Evolutionary conservation across 1,140 invertebrate species (phyloP).

Genomic region (Ceratosolen solmsi): DNA sequence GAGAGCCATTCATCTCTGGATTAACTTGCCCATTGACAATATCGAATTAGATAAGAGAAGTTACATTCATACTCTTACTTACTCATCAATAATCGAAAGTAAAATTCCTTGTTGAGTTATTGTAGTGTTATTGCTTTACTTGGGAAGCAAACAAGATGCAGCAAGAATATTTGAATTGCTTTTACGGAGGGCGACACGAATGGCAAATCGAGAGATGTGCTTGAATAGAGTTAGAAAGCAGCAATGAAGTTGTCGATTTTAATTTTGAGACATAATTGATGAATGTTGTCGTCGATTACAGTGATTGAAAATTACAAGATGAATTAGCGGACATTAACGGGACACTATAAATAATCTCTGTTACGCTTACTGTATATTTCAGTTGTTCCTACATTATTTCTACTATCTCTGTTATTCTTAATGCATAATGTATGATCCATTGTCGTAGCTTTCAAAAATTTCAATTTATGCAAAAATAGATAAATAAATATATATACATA

Average conservation of each 20-base stretch:
- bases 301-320: conserved; percentile 37
- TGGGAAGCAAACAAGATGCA: conserved; percentile 37
- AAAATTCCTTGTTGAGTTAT: conserved; percentile 14
- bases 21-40: neutral
- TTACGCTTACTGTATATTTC: too few relatives aligned
- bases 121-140: conserved; percentile 37
- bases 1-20: neutral
- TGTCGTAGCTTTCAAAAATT: too few relatives aligned
- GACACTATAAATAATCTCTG: too few relatives aligned
- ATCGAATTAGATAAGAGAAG: conserved; percentile 6
- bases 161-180: neutral
- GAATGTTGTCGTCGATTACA: neutral
- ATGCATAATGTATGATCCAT: too few relatives aligned
- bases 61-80: neutral
- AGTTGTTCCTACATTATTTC: too few relatives aligned
- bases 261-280: conserved; percentile 5
- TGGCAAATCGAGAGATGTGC: neutral
- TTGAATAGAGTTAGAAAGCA: neutral
- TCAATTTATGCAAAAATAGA: too few relatives aligned
- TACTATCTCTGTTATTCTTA: too few relatives aligned
- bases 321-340: conserved; percentile 33
- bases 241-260: conserved; percentile 1
- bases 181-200: neutral
- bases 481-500: too few relatives aligned
- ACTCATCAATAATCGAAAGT: conserved; percentile 7